Percentiles rank a stretch among this genome's conserved stretches.
These are phyloP conservation scores for Vollenhovia emeryi DNA, from an alignment of 1,140 invertebrate genomes.

Conservation along the genomic window DNA sequence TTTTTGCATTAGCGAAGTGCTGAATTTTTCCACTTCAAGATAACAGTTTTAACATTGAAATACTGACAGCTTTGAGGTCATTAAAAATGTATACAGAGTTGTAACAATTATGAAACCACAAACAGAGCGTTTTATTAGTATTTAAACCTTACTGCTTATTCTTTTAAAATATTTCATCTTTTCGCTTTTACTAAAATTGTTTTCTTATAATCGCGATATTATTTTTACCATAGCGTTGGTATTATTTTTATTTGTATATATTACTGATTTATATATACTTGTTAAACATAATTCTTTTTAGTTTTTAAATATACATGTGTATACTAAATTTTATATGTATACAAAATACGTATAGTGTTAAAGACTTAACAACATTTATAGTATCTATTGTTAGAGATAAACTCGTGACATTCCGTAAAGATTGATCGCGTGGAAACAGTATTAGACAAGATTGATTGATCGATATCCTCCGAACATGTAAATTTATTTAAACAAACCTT, in stretches of 20 bases:
- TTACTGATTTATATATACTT: neutral
- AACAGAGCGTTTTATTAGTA: neutral
- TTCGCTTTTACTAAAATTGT: neutral
- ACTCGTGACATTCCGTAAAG: neutral
- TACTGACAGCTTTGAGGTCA: neutral
- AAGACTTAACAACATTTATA: conserved; percentile 11
- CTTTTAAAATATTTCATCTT: neutral
- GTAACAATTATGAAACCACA: neutral
- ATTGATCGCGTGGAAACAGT: conserved; percentile 7
- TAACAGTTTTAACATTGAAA: neutral
- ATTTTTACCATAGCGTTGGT: neutral
- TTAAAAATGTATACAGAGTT: neutral
- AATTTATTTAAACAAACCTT: conserved; percentile 6
- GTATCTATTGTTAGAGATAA: neutral
- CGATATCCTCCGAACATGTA: neutral
- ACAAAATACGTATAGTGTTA: neutral
- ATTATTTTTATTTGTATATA: neutral
- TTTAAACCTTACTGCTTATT: neutral
- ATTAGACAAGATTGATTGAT: conserved; percentile 11
- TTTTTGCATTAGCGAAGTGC: neutral
- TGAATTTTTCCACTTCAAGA: neutral
- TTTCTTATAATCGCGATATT: neutral
- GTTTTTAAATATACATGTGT: neutral
- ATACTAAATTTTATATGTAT: neutral
- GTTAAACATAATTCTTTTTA: neutral